These are phyloP conservation scores for Andrena fulva DNA, from an alignment of 2,888 invertebrate genomes.

Conservation along the genomic window DNA sequence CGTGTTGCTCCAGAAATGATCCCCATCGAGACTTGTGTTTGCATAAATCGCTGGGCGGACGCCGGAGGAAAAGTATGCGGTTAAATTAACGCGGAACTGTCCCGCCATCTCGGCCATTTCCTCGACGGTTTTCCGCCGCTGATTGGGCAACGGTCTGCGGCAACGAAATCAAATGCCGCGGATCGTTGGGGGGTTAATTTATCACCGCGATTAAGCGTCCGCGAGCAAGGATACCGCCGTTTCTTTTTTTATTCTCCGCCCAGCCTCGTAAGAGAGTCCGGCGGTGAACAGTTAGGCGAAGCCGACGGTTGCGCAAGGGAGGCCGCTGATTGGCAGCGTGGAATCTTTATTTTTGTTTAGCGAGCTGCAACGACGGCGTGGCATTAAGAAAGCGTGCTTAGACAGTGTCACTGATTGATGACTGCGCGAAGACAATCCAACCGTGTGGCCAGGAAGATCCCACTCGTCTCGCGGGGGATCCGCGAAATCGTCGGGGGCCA, in stretches of 20 bases:
- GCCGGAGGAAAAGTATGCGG: neutral
- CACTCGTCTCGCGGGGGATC: neutral
- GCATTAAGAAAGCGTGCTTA: constrained; percentile 51
- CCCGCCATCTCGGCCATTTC: neutral
- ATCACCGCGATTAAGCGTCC: constrained; percentile 34
- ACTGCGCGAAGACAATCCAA: constrained; percentile 36
- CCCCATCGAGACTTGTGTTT: constrained; percentile 20
- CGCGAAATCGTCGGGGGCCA: constrained; percentile 1
- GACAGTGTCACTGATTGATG: constrained; percentile 53
- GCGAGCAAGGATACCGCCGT: constrained; percentile 10
- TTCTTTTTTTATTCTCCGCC: constrained; percentile 2
- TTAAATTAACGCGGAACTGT: constrained; percentile 29
- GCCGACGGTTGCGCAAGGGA: constrained; percentile 56
- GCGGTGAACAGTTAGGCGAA: constrained; percentile 12
- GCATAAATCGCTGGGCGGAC: constrained; percentile 24
- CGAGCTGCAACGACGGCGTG: constrained; percentile 40
- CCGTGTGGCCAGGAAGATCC: neutral
- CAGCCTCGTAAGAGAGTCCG: constrained; percentile 1
- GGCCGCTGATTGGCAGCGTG: constrained; percentile 12
- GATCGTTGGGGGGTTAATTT: constrained; percentile 29
- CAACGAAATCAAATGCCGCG: neutral
- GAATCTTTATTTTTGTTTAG: constrained; percentile 56
- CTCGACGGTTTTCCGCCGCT: neutral
- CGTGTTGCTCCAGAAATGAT: constrained; percentile 32
- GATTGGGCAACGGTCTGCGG: constrained; percentile 2